A percentile compares a stretch with the other conserved stretches of the same genome.
These are phyloP conservation scores for Uropetala carovei DNA, from an alignment of 2,888 invertebrate species.

Conservation along the genomic window DNA sequence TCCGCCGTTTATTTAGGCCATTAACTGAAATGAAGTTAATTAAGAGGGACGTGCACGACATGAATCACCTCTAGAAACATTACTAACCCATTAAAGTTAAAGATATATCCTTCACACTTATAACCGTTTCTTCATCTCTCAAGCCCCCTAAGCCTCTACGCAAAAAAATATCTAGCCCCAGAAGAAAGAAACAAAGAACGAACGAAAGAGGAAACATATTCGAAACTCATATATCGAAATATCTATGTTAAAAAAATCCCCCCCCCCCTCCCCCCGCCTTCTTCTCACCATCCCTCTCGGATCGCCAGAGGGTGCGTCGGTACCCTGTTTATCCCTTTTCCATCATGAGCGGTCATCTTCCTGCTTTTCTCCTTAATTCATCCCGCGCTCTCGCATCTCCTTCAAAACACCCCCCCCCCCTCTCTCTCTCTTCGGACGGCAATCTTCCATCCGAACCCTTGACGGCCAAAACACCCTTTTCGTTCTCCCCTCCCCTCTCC, in stretches of 20 bases:
- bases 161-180: not conserved
- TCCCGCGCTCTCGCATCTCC: not conserved
- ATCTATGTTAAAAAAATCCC: conserved; percentile 28
- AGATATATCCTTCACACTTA: no score
- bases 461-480: no score
- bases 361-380: conserved; percentile 4
- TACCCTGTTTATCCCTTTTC: conserved; percentile 44
- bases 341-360: conserved; percentile 26
- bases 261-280: not conserved
- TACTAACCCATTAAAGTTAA: no score
- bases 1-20: no score
- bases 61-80: no score
- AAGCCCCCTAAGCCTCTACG: no score
- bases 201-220: no score
- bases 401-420: no score
- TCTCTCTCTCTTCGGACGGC: conserved; percentile 24
- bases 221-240: not conserved
- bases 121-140: no score
- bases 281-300: not conserved
- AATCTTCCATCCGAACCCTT: not conserved
- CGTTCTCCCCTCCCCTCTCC: not conserved
- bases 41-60: no score
- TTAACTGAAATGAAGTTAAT: no score
- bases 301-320: not conserved
- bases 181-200: not conserved